Conservation (phyloP, 2,888 invertebrate genomes). For the Agrotis exclamationis region DNA sequence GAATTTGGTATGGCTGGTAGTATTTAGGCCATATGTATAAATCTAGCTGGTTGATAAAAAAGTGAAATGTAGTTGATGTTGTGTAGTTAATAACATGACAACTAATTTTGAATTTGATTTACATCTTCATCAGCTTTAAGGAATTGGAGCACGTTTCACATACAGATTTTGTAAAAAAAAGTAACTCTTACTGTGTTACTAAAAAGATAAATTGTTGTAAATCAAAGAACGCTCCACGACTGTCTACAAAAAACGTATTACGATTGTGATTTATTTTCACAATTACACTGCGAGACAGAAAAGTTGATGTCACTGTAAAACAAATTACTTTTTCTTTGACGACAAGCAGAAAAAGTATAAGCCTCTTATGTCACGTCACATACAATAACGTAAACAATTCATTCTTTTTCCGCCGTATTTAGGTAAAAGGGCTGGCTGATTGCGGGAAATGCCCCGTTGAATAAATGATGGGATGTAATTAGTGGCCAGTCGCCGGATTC, state of each 20-base stretch:
- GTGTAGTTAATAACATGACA: no score
- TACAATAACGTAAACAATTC: conserved; percentile 27
- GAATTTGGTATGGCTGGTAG: no score
- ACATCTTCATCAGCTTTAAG: no score
- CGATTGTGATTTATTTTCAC: conserved; percentile 11
- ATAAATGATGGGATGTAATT: conserved; percentile 57
- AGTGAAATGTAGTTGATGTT: no score
- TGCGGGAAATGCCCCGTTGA: conserved; percentile 44
- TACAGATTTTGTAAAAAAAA: no score
- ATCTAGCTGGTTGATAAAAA: no score
- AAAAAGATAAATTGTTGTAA: not conserved
- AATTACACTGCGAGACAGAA: conserved; percentile 25
- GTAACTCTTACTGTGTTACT: not conserved
- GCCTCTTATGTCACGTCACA: conserved; percentile 28
- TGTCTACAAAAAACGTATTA: conserved; percentile 1
- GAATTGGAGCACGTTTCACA: no score
- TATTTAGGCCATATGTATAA: no score
- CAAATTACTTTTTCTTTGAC: conserved; percentile 33
- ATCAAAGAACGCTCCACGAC: conserved; percentile 2
- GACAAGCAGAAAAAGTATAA: conserved; percentile 24
- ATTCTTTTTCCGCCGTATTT: conserved; percentile 33
- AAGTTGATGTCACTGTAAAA: conserved; percentile 38
- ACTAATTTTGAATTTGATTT: no score
- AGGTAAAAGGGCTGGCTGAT: conserved; percentile 40
- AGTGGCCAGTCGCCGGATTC: conserved; percentile 34